Base-by-base conservation (phyloP, 2,888 invertebrate species). In the Synergus itoensis region DNA sequence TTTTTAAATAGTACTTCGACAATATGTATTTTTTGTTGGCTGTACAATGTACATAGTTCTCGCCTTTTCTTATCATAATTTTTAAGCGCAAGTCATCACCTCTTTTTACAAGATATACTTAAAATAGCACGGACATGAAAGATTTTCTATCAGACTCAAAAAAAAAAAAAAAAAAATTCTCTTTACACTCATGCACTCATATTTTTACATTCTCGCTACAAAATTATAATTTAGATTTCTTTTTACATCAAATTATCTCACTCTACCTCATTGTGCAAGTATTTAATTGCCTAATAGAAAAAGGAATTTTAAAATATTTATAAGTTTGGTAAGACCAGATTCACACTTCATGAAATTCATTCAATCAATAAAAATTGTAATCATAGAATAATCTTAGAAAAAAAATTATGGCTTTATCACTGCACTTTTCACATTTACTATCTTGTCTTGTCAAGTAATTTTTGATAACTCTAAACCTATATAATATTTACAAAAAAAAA, bases 91-190 rank as follows among this genome's bases (percentile, higher is more conserved):
- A 64, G 40, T 64, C 36, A 64, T 40, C n/a, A 36, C n/a, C 16
- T 28, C 41, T 64, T 64, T 64, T 40, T 41, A 64, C 64, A 48
- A 14, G 21, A 12, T 18, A n/a, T 48, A 69, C 9, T 57, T 73
- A 36, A 73, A 53, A 53, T 73, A 73, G 53, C 53, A 73, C 48
- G 5, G 5, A 16, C n/a, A 73, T 40, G 12, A 57, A 57, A 36
- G 11, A 73, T 73, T 73, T 53, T 40, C 40, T 73, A 53, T 73
- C 36, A 73, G 73, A 69, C 73, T 73, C 36, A 48, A 73, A 40
- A 53, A 36, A 36, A 36, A 16, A 28, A 28, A 21, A 28, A 28
- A 28, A 28, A 28, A 2, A 28, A 28, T 28, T 73, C 11, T 12
- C n/a, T 73, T 73, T n/a, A 57, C 40, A 57, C 4, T 53, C 36